Conservation (phyloP, 1,140 invertebrate genomes). For the Drosophila persimilis region DNA sequence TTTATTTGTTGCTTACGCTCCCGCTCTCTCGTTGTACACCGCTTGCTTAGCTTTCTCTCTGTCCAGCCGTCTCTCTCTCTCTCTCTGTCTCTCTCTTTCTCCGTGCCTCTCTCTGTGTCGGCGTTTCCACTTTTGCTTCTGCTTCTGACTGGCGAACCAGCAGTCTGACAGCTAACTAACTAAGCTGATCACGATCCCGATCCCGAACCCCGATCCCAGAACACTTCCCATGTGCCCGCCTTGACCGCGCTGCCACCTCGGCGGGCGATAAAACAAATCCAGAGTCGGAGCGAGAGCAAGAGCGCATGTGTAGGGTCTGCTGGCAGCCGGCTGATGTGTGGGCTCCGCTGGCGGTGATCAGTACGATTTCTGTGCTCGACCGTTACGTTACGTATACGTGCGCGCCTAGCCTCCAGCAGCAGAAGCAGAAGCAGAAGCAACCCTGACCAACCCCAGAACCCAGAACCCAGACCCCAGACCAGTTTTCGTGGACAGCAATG, state of each 20-base stretch:
- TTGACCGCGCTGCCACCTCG: constrained; percentile 50
- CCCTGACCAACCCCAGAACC: constrained; percentile 39
- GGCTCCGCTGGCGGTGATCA: constrained; percentile 44
- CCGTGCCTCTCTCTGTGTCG: background rate
- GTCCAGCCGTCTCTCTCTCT: background rate
- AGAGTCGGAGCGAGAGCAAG: constrained; percentile 37
- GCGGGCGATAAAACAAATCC: constrained; percentile 48
- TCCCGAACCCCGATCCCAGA: constrained; percentile 32
- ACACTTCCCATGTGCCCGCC: constrained; percentile 51
- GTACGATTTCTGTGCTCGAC: constrained; percentile 71
- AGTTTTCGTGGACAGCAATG: constrained; percentile 65
- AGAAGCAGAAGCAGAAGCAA: constrained; percentile 12
- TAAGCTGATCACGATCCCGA: constrained; percentile 48
- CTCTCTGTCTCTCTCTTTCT: constrained; percentile 11
- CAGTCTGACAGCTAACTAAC: constrained; percentile 61
- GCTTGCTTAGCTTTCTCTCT: constrained; percentile 1
- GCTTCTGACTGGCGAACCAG: constrained; percentile 17
- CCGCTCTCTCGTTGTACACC: constrained; percentile 7
- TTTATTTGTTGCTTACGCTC: constrained; percentile 32
- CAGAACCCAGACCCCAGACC: constrained; percentile 54
- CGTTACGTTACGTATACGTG: constrained; percentile 46
- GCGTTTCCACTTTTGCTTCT: constrained; percentile 1
- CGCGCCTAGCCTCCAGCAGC: constrained; percentile 47
- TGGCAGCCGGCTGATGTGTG: constrained; percentile 1
- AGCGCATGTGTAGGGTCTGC: constrained; percentile 35